A percentile compares a stretch with the other conserved stretches of the same genome.
phyloP scores from a whole-genome alignment of 2,888 invertebrate genomes.

The Lacanobia wlatinum region DNA sequence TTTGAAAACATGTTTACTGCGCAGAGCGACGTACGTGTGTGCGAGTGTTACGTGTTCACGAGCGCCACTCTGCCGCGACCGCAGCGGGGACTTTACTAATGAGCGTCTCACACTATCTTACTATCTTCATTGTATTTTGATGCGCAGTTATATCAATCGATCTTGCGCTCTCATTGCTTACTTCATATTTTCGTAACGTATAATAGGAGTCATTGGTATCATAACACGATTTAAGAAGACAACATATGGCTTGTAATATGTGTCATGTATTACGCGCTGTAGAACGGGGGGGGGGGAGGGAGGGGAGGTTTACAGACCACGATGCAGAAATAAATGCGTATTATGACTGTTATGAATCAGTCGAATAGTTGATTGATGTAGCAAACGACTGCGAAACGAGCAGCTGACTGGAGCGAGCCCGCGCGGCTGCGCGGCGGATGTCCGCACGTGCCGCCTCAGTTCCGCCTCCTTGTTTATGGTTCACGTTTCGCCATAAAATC shows the following conservation, averaged over 20 bases:
- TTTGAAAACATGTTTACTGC: constrained; percentile 57
- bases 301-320: not conserved
- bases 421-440: not conserved
- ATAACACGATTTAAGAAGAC: not conserved
- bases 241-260: not conserved
- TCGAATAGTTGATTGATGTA: not conserved
- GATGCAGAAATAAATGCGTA: not conserved
- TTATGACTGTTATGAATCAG: not conserved
- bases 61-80: not conserved
- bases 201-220: not conserved
- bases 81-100: constrained; percentile 10
- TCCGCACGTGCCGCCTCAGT: not conserved
- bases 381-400: not conserved
- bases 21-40: not conserved
- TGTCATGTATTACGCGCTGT: no score
- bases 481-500: constrained; percentile 25
- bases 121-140: constrained; percentile 25
- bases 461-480: constrained; percentile 9
- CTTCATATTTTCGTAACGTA: not conserved
- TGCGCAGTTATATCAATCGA: constrained; percentile 17
- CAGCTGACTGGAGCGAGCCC: not conserved
- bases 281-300: no score
- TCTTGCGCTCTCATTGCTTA: constrained; percentile 3
- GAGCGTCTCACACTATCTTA: constrained; percentile 4
- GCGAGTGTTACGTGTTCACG: not conserved